Conservation (phyloP, 2,113 vertebrate genomes). For the Spea bombifrons region DNA sequence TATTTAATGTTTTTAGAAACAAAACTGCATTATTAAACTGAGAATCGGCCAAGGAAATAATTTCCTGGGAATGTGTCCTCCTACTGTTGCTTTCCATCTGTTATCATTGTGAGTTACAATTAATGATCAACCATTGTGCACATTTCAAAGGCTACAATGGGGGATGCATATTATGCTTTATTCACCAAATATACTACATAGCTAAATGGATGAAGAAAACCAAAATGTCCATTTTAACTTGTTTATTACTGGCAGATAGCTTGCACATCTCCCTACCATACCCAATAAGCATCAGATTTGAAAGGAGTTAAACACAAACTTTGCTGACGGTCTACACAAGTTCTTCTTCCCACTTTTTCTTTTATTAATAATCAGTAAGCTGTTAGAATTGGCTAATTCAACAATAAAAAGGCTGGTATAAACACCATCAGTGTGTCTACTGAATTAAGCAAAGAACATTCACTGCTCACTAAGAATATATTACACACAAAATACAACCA, state of each 20-base stretch:
- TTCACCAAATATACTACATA: not conserved
- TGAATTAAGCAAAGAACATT: too few species aligned
- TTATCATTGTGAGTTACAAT: constrained; percentile 29
- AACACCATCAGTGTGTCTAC: too few species aligned
- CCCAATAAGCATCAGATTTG: too few species aligned
- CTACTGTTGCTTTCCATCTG: constrained; percentile 45
- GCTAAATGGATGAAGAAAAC: constrained; percentile 9
- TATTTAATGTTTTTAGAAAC: constrained; percentile 22
- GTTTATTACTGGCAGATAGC: not conserved
- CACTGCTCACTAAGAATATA: too few species aligned
- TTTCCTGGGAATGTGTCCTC: constrained; percentile 45
- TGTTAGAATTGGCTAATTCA: not conserved
- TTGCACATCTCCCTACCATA: too few species aligned
- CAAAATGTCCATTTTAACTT: constrained; percentile 2
- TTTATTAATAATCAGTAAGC: not conserved
- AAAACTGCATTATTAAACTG: constrained; percentile 21
- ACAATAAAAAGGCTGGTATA: too few species aligned
- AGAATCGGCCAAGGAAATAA: constrained; percentile 37
- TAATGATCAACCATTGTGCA: constrained; percentile 43
- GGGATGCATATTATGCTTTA: not conserved
- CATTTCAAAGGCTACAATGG: constrained; percentile 25
- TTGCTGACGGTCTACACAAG: too few species aligned
- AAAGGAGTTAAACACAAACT: too few species aligned
- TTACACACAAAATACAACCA: too few species aligned
- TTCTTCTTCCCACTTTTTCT: too few species aligned